Evolutionary conservation across 2,888 invertebrate species (phyloP).

Genomic region (Oegoconia quadripuncta): DNA sequence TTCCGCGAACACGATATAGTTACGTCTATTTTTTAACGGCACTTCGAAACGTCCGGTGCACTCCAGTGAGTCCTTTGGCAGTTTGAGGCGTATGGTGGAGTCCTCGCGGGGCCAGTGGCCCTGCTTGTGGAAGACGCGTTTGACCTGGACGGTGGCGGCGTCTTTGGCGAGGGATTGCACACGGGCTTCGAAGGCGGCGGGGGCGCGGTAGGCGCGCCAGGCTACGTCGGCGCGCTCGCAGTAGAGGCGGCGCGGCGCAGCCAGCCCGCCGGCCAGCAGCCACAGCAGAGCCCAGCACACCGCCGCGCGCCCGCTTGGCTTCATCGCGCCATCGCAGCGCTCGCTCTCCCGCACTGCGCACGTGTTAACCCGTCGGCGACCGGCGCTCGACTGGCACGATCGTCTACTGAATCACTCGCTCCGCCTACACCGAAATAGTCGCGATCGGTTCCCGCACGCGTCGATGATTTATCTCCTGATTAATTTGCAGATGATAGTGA

Average conservation of each 20-base stretch:
- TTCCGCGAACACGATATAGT: constrained; percentile 75
- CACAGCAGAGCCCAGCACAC: constrained; percentile 69
- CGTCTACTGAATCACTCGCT: constrained; percentile 27
- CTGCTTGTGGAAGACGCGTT: constrained; percentile 61
- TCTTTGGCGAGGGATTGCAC: constrained; percentile 62
- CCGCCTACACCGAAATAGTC: constrained; percentile 61
- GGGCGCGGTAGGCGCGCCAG: constrained; percentile 74
- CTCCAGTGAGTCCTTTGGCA: constrained; percentile 50
- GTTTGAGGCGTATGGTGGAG: constrained; percentile 56
- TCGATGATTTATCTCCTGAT: constrained; percentile 22
- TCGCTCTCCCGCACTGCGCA: constrained; percentile 29
- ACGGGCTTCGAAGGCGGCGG: constrained; percentile 73
- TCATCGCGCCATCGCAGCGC: constrained; percentile 74
- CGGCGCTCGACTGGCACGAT: constrained; percentile 68
- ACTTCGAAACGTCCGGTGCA: constrained; percentile 71
- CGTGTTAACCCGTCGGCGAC: constrained; percentile 57
- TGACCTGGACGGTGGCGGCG: constrained; percentile 68
- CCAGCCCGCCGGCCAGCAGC: constrained; percentile 44
- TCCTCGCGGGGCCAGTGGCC: constrained; percentile 67
- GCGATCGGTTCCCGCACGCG: constrained; percentile 30
- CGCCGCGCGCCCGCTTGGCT: constrained; percentile 70
- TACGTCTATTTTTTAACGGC: constrained; percentile 62
- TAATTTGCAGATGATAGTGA: constrained; percentile 21
- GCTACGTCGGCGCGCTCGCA: constrained; percentile 77
- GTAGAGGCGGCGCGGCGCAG: constrained; percentile 54